Conservation (phyloP, 2,888 invertebrate genomes). For the Alitta virens region DNA sequence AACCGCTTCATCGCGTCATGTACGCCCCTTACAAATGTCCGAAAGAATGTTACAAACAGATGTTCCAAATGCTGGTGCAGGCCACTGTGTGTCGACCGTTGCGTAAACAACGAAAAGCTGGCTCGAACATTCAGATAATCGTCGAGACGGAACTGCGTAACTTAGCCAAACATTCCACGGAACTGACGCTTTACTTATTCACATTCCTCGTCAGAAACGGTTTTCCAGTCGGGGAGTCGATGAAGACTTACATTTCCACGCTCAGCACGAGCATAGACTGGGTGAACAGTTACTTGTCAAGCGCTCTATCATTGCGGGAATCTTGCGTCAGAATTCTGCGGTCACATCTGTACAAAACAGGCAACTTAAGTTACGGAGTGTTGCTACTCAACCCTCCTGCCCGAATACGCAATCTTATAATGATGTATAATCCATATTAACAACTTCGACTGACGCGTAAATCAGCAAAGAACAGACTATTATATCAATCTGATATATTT, state of each 20-base stretch:
- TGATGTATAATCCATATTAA: constrained; percentile 24
- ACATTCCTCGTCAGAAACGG: constrained; percentile 27
- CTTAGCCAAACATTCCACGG: constrained; percentile 25
- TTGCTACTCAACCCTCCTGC: constrained; percentile 19
- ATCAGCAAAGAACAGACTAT: no score
- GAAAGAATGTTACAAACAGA: constrained; percentile 27
- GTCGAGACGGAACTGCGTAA: constrained; percentile 24
- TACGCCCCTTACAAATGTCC: constrained; percentile 28
- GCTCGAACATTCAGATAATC: constrained; percentile 4
- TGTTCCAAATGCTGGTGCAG: constrained; percentile 27
- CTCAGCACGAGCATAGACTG: constrained; percentile 11
- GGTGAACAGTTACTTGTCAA: constrained; percentile 23
- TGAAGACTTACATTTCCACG: constrained; percentile 13
- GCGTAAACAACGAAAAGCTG: neutral
- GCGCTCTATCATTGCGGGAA: constrained; percentile 22
- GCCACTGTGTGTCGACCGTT: constrained; percentile 25
- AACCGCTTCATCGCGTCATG: constrained; percentile 26
- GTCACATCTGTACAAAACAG: constrained; percentile 18
- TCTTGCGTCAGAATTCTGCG: constrained; percentile 22
- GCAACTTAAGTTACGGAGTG: constrained; percentile 27
- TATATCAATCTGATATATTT: no score
- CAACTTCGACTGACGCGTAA: no score
- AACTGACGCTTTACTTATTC: constrained; percentile 25
- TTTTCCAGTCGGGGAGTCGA: constrained; percentile 20
- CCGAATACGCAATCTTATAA: constrained; percentile 18